These are phyloP conservation scores for Drosophila ezoana DNA, from an alignment of 2,888 invertebrate species.

Conservation along the genomic window DNA sequence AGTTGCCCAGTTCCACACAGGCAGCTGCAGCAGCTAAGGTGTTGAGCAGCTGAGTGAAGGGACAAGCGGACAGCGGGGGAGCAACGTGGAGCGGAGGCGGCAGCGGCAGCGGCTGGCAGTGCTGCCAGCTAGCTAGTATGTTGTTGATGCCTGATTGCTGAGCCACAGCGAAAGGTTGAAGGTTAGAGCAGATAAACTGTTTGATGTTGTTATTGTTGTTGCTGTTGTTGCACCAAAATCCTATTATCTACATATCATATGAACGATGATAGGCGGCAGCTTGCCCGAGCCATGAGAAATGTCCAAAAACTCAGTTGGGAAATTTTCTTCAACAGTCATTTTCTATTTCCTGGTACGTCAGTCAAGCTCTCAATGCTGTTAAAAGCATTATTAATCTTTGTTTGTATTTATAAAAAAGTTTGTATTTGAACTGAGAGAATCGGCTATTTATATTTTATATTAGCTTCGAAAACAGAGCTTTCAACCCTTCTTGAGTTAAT, in stretches of 20 bases:
- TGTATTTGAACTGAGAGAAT: too few relatives aligned
- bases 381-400: not conserved
- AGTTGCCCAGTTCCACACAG: constrained; percentile 40
- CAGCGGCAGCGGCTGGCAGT: constrained; percentile 18
- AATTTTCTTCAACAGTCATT: constrained; percentile 15
- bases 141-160: constrained; percentile 67
- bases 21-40: constrained; percentile 61
- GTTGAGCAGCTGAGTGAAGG: constrained; percentile 75
- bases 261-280: constrained; percentile 40
- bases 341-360: constrained; percentile 33
- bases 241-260: constrained; percentile 79
- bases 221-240: constrained; percentile 65
- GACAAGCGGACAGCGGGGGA: constrained; percentile 44
- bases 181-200: constrained; percentile 62
- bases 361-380: not conserved
- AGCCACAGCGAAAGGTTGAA: constrained; percentile 61
- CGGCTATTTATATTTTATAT: too few relatives aligned
- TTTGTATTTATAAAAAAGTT: too few relatives aligned
- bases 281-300: constrained; percentile 44
- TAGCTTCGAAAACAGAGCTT: too few relatives aligned
- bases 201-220: constrained; percentile 34
- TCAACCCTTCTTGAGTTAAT: too few relatives aligned
- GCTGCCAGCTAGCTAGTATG: constrained; percentile 1
- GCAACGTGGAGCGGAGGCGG: constrained; percentile 6
- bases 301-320: constrained; percentile 35